phyloP scores from a whole-genome alignment of 1,140 invertebrate species.

The Drosophila sp. region DNA sequence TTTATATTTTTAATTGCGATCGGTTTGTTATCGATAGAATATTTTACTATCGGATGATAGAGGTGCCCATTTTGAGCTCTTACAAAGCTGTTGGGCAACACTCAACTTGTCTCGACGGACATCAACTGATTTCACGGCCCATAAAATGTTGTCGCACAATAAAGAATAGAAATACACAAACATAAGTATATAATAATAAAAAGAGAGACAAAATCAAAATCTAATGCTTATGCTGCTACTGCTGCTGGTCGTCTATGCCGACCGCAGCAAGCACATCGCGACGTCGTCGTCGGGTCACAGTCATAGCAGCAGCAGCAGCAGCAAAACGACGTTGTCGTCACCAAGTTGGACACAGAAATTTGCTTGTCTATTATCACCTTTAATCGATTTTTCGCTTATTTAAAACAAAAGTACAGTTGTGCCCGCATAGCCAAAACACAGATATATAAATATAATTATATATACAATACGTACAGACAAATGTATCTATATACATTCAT shows the following conservation, averaged over 20 bases:
- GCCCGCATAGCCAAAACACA: conserved; percentile 51
- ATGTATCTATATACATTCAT: conserved; percentile 20
- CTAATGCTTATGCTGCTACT: conserved; percentile 26
- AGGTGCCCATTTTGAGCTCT: conserved; percentile 23
- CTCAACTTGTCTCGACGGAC: conserved; percentile 10
- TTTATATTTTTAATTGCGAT: background rate
- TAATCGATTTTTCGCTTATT: conserved; percentile 83
- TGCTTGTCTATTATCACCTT: conserved; percentile 82
- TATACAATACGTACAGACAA: conserved; percentile 30
- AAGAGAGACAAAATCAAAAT: conserved; percentile 35
- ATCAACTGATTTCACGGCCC: conserved; percentile 53
- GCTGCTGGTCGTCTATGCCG: background rate
- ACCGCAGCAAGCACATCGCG: conserved; percentile 28
- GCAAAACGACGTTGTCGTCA: conserved; percentile 57
- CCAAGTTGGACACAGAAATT: conserved; percentile 77
- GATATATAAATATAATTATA: conserved; percentile 22
- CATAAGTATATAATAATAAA: background rate
- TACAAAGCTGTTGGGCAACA: conserved; percentile 27
- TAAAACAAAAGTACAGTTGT: conserved; percentile 82
- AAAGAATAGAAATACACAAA: conserved; percentile 18
- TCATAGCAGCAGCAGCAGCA: conserved; percentile 20
- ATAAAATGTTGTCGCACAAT: conserved; percentile 44
- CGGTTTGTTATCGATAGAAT: conserved; percentile 35
- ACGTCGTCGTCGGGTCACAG: conserved; percentile 64
- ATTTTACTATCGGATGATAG: conserved; percentile 33